Percentiles rank a stretch among this genome's conserved stretches.
Conservation (phyloP, 53 echinoderm and acorn worm genomes). For the Arbacia lixula region DNA sequence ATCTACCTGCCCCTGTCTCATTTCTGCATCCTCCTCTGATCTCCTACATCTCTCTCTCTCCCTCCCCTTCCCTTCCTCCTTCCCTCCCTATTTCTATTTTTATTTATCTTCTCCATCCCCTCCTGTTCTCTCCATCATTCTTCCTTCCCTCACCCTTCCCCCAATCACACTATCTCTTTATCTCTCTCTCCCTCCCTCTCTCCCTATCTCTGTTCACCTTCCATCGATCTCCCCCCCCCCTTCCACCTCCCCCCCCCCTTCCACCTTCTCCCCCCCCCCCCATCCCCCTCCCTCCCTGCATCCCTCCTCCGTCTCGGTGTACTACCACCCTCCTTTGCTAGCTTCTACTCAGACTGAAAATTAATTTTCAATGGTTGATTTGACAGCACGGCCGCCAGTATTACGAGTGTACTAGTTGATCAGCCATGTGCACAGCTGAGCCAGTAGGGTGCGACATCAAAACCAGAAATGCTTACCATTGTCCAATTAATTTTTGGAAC, state of each 20-base stretch:
- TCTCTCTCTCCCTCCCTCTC: background rate
- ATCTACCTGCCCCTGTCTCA: too few relatives aligned
- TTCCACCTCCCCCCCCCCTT: background rate
- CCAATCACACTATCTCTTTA: background rate
- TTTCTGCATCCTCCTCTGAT: background rate
- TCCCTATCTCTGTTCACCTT: background rate
- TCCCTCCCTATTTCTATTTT: background rate
- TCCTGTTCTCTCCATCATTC: background rate
- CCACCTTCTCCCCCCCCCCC: background rate
- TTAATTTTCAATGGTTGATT: slow-evolving; percentile 46
- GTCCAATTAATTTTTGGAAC: too few relatives aligned
- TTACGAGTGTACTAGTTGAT: slow-evolving; percentile 5
- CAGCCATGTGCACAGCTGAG: slow-evolving; percentile 4
- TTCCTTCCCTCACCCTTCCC: background rate
- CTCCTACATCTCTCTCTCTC: background rate
- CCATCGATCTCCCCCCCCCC: background rate
- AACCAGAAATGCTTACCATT: too few relatives aligned
- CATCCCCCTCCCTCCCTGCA: background rate
- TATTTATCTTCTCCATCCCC: background rate
- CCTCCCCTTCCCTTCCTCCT: background rate
- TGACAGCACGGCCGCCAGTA: slow-evolving; percentile 19
- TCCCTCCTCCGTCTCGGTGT: background rate
- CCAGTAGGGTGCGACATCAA: background rate
- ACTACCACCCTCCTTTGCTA: background rate
- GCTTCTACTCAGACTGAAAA: slow-evolving; percentile 30